Conservation (phyloP, 2,888 invertebrate species). For the Lycophotia porphyrea region DNA sequence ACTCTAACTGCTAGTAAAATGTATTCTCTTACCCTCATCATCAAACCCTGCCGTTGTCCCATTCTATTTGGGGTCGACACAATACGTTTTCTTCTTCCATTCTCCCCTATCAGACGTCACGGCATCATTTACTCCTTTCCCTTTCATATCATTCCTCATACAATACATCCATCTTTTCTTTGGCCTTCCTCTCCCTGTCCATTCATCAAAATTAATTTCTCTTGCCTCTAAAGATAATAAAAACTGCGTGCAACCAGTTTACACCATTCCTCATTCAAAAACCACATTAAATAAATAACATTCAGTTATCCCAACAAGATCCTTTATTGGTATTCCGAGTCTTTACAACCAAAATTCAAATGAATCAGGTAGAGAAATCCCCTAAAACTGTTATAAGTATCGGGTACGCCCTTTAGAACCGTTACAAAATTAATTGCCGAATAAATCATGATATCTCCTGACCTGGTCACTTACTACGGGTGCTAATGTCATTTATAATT, state of each 20-base stretch:
- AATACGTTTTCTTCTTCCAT: too few species aligned
- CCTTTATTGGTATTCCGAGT: conserved; percentile 51
- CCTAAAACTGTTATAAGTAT: conserved; percentile 68
- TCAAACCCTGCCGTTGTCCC: too few species aligned
- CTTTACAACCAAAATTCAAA: conserved; percentile 65
- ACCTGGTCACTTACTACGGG: conserved; percentile 44
- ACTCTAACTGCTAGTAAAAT: too few species aligned
- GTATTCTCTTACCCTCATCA: too few species aligned
- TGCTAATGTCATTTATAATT: conserved; percentile 38
- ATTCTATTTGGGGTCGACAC: too few species aligned
- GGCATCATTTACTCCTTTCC: too few species aligned
- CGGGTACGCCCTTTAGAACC: conserved; percentile 63
- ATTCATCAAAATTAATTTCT: too few species aligned
- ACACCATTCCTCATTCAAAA: not conserved
- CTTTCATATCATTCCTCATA: too few species aligned
- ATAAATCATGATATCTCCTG: conserved; percentile 68
- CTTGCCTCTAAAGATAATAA: not conserved
- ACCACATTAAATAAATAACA: conserved; percentile 48
- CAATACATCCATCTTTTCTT: too few species aligned
- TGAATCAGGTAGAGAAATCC: conserved; percentile 59
- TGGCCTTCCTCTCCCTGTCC: too few species aligned
- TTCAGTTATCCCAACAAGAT: conserved; percentile 13
- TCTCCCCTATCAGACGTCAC: too few species aligned
- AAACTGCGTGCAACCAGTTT: not conserved
- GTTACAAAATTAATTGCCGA: conserved; percentile 66